Evolutionary conservation across 2,113 vertebrate genomes (phyloP).

Genomic region (Lagopus muta): DNA sequence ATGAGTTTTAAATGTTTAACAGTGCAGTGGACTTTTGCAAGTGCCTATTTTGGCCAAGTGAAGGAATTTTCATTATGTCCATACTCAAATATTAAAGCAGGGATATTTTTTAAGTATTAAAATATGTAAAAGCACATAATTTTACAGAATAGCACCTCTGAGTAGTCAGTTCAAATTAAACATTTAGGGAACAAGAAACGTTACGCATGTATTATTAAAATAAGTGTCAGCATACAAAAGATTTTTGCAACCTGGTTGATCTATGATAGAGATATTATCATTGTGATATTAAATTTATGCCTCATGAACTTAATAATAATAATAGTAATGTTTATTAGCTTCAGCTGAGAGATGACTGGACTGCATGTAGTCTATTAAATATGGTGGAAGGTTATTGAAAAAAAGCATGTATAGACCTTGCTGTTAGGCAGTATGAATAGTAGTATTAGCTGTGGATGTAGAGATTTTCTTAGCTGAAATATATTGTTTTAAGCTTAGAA

Average conservation of each 20-base stretch:
- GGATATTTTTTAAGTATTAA: not conserved
- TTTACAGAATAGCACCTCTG: not conserved
- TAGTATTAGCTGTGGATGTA: not conserved
- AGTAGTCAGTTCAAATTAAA: not conserved
- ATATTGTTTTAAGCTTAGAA: not conserved
- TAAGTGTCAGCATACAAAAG: not conserved
- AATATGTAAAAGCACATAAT: not conserved
- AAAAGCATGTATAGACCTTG: not conserved
- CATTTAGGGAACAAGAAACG: constrained; percentile 34
- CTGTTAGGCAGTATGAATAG: not conserved
- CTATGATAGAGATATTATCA: not conserved
- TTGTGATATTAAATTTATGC: not conserved
- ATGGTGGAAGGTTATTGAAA: not conserved
- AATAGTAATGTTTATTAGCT: not conserved
- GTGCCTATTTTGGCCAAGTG: not conserved
- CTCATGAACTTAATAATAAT: not conserved
- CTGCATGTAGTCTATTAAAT: not conserved
- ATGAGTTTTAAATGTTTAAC: not conserved
- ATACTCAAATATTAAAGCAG: not conserved
- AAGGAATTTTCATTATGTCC: not conserved
- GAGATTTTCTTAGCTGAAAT: not conserved
- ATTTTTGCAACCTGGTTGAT: not conserved
- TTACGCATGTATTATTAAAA: not conserved
- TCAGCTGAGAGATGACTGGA: not conserved
- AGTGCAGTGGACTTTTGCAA: not conserved